Percentiles rank a stretch among this genome's conserved stretches.
Evolutionary conservation across 2,888 invertebrate species (phyloP).

Genomic region (Andrena flavipes): DNA sequence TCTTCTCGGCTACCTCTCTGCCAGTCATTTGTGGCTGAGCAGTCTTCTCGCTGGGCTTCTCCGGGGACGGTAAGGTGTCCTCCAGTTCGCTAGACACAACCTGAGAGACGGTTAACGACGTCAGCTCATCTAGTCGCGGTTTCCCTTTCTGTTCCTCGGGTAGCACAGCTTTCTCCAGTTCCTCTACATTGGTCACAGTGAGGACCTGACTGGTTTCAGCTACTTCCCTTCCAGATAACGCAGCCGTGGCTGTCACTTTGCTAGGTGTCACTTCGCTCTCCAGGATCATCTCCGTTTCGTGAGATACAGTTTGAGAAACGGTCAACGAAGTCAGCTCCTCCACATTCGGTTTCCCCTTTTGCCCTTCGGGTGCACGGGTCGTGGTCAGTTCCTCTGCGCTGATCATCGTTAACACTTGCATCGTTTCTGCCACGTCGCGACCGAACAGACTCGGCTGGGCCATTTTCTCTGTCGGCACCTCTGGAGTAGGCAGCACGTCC

Average conservation of each 20-base stretch:
- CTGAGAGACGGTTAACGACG: slow-evolving; percentile 74
- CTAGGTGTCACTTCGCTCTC: slow-evolving; percentile 55
- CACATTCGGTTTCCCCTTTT: slow-evolving; percentile 71
- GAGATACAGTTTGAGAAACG: slow-evolving; percentile 74
- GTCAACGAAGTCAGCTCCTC: slow-evolving; percentile 75
- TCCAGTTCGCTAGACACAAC: slow-evolving; percentile 69
- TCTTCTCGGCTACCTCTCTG: slow-evolving; percentile 69
- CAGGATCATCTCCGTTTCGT: slow-evolving; percentile 72
- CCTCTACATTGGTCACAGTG: slow-evolving; percentile 65
- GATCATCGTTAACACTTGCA: slow-evolving; percentile 73
- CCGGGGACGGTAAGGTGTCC: slow-evolving; percentile 50
- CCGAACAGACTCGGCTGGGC: slow-evolving; percentile 80
- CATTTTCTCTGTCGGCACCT: slow-evolving; percentile 79
- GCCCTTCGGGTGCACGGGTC: slow-evolving; percentile 67
- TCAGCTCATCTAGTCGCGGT: slow-evolving; percentile 67
- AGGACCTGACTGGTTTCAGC: slow-evolving; percentile 75
- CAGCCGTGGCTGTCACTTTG: slow-evolving; percentile 65
- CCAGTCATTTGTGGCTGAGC: slow-evolving; percentile 79
- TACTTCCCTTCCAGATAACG: slow-evolving; percentile 80
- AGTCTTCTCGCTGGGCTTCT: slow-evolving; percentile 79
- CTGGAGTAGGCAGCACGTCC: slow-evolving; percentile 59
- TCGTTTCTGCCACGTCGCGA: slow-evolving; percentile 77
- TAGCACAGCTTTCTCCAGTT: slow-evolving; percentile 48
- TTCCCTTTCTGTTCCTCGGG: slow-evolving; percentile 72
- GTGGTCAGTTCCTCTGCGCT: slow-evolving; percentile 72